A percentile compares a stretch with the other conserved stretches of the same genome.
Evolutionary conservation across 1,140 invertebrate species (phyloP).

Genomic region (Mesaphorura yosii): DNA sequence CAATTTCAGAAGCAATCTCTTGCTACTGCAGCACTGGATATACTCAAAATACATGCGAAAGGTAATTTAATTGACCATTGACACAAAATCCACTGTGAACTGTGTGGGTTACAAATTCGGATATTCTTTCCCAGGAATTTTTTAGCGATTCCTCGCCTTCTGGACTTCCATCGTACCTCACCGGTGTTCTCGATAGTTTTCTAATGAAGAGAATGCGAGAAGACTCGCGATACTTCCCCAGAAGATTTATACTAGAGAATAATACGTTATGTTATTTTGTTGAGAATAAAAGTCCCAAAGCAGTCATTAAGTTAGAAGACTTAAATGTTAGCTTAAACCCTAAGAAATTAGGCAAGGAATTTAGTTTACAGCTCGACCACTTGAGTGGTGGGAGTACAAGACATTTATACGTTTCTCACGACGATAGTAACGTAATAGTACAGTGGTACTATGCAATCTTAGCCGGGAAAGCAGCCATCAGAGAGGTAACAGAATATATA

Average conservation of each 20-base stretch:
- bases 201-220: slow-evolving; percentile 81
- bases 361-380: slow-evolving; percentile 66
- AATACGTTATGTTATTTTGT: slow-evolving; percentile 75
- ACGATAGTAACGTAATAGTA: slow-evolving; percentile 68
- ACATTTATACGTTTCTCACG: slow-evolving; percentile 76
- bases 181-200: slow-evolving; percentile 67
- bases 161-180: slow-evolving; percentile 62
- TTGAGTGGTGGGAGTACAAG: slow-evolving; percentile 68
- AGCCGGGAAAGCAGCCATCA: slow-evolving; percentile 50
- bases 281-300: slow-evolving; percentile 69
- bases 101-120: no score
- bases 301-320: slow-evolving; percentile 64
- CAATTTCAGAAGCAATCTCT: neutral
- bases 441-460: slow-evolving; percentile 82
- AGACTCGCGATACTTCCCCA: slow-evolving; percentile 65
- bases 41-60: slow-evolving; percentile 76
- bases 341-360: slow-evolving; percentile 64
- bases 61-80: slow-evolving; percentile 61
- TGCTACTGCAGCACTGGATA: slow-evolving; percentile 81
- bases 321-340: slow-evolving; percentile 76
- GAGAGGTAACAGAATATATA: slow-evolving; percentile 14
- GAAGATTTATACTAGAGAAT: slow-evolving; percentile 70
- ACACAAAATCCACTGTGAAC: no score
- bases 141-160: no score
- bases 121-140: no score